Percentiles rank a stretch among this genome's conserved stretches.
phyloP scores from a whole-genome alignment of 2,113 vertebrate genomes.

The Bufo gargarizans region DNA sequence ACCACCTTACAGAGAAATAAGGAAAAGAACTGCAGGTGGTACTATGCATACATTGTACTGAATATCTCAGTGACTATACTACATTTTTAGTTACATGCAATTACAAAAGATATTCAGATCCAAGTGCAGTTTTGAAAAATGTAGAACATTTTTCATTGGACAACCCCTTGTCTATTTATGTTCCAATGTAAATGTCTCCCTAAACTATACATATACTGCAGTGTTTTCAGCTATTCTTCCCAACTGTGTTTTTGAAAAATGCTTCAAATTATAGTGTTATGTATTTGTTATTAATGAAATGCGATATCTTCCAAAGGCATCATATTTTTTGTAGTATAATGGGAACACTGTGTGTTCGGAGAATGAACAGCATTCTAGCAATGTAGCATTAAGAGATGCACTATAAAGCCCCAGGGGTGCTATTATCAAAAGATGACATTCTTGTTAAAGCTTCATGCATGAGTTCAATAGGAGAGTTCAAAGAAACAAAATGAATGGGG shows the following conservation, averaged over 20 bases:
- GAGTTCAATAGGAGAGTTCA: constrained; percentile 39
- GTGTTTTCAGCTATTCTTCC: constrained; percentile 16
- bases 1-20: too few relatives aligned
- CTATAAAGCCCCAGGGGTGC: constrained; percentile 49
- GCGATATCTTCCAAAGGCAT: constrained; percentile 3
- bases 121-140: too few relatives aligned
- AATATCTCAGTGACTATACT: too few relatives aligned
- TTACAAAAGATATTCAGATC: too few relatives aligned
- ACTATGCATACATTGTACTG: too few relatives aligned
- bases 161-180: background rate
- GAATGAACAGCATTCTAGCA: constrained; percentile 29
- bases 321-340: constrained; percentile 45
- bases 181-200: constrained; percentile 28
- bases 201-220: background rate
- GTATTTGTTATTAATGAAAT: constrained; percentile 41
- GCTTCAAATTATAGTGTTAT: constrained; percentile 40
- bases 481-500: constrained; percentile 37
- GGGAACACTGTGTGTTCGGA: constrained; percentile 24
- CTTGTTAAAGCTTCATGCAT: constrained; percentile 54
- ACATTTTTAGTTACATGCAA: too few relatives aligned
- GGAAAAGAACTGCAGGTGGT: too few relatives aligned
- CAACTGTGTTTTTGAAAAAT: constrained; percentile 24
- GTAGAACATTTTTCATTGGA: too few relatives aligned
- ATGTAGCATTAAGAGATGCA: constrained; percentile 48
- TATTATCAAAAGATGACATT: constrained; percentile 54